These are phyloP conservation scores for Todiramphus chloris DNA, from an alignment of 2,113 vertebrate genomes.

Conservation along the genomic window DNA sequence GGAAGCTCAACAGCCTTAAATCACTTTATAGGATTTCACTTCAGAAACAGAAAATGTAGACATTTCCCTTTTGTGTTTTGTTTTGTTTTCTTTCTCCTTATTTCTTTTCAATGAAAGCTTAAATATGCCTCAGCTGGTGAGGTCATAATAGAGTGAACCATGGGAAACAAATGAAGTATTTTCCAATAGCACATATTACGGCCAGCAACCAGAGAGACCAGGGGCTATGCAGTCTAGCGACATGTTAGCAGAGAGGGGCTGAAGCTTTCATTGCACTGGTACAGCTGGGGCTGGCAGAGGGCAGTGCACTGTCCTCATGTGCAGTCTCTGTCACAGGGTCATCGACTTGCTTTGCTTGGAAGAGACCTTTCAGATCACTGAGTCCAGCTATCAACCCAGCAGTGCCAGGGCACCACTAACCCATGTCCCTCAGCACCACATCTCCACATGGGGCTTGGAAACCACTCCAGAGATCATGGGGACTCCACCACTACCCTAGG, in stretches of 20 bases:
- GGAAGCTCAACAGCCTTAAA: not conserved
- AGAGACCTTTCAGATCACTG: no score
- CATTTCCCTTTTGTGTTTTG: not conserved
- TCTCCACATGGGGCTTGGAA: no score
- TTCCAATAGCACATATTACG: not conserved
- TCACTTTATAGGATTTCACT: not conserved
- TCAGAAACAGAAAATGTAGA: not conserved
- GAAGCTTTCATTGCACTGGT: not conserved
- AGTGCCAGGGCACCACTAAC: no score
- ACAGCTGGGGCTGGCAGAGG: not conserved
- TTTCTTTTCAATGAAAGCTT: not conserved
- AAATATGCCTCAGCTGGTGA: not conserved
- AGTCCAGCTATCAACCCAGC: no score
- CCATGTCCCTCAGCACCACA: no score
- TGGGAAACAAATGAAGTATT: not conserved
- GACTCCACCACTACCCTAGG: no score
- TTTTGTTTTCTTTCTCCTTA: not conserved
- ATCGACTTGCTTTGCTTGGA: no score
- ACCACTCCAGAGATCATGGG: no score
- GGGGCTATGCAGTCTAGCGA: not conserved
- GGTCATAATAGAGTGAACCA: not conserved
- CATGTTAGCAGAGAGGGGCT: not conserved
- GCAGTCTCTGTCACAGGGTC: not conserved
- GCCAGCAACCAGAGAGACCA: not conserved
- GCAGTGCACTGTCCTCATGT: not conserved